A percentile compares a stretch with the other conserved stretches of the same genome.
phyloP scores from a whole-genome alignment of 2,113 vertebrate genomes.

The Sitta europaea region DNA sequence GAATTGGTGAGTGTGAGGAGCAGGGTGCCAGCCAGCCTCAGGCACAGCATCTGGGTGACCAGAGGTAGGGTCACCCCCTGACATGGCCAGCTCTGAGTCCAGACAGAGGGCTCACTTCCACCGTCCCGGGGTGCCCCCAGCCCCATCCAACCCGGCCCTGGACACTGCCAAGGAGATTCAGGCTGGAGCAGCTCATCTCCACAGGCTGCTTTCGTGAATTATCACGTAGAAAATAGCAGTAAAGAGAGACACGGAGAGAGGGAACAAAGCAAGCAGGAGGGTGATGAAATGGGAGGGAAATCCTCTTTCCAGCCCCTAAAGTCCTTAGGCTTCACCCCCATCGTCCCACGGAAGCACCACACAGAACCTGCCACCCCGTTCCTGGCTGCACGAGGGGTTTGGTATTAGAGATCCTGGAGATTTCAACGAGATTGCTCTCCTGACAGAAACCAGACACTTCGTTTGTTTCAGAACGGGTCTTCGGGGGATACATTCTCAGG shows the following conservation, averaged over 20 bases:
- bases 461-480: background rate
- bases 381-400: background rate
- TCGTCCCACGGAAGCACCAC: background rate
- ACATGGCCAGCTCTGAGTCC: background rate
- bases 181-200: background rate
- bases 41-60: background rate
- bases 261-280: background rate
- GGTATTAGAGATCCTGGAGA: accelerated
- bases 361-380: accelerated
- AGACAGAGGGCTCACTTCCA: background rate
- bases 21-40: background rate
- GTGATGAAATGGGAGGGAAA: background rate
- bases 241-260: background rate
- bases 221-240: accelerated
- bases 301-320: background rate
- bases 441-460: background rate
- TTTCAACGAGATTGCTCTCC: background rate
- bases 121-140: background rate
- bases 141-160: background rate
- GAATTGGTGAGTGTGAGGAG: background rate
- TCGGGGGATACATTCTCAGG: background rate
- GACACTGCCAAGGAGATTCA: background rate
- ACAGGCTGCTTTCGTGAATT: background rate
- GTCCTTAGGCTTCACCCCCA: background rate
- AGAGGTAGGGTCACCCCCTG: background rate